Base-by-base conservation (phyloP, 2,888 invertebrate genomes). In the Chouioia cunea region DNA sequence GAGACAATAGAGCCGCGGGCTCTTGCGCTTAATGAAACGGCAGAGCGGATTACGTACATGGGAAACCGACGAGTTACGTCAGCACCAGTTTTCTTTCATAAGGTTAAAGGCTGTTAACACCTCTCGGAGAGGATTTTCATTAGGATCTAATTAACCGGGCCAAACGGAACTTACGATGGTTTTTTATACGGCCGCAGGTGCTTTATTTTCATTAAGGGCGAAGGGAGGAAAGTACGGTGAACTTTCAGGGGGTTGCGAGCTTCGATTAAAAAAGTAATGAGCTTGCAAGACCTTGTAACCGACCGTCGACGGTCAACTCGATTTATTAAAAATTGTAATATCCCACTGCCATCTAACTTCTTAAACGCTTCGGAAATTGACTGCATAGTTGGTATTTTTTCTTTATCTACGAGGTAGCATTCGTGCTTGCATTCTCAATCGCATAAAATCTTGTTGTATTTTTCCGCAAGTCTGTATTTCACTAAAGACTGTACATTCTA, bases 21-120 rank as follows among this genome's bases (percentile, higher is more conserved):
- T 52, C 48, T 64, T 22, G 23, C 63, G 57, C 65, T 73, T 73
- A 73, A 73, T 73, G 69, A 73, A 73, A 73, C 65, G 65, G 60
- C 36, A 10, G n/a, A n/a, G 48, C 20, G 73, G 69, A 72, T 72
- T 66, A 73, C 62, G 54, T 46, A 46, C 27, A 57, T 52, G 47
- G 65, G 36, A 36, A 36, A 44, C 16, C 12, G n/a, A 36, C 52
- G 52, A 44, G 20, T 52, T 52, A 20, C 20, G 52, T 3, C 20
- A 52, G 52, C 18, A 22, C 20, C 20, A 15, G 22, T 43, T 65
- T 65, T 67, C 67, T 60, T 67, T 67, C 46, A 36, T 60, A 60
- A n/a, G 27, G 44, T n/a, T 12, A 43, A 50, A 43, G 58, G 18
- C 15, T 20, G 46, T 63, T 62, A 68, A 50, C 48, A 14, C 62